Evolutionary conservation across 2,797 vertebrate genomes (phyloP), one percentile per base, ranked within the genome.

Genomic region (Molossus alvarezi): DNA sequence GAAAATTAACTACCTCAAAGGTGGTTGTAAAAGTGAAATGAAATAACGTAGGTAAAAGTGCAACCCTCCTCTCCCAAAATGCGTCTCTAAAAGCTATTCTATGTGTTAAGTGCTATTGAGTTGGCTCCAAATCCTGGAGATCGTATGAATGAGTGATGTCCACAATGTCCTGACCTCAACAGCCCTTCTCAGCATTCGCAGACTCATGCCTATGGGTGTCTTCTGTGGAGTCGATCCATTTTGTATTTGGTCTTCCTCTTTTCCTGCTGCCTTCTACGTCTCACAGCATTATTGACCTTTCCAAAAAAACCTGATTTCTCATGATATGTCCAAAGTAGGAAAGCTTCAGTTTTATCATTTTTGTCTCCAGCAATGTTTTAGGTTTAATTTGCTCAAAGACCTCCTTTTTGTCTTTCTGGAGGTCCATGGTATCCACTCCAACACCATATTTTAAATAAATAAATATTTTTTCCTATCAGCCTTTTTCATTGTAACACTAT

Each of bases 1-100:
- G 76, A 73, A 93, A 96, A 94, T 94, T 85, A 96, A 71, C 90
- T 97, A 96, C 92, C 95, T 95, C 95, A 20, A 95, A 96, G 37
- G 48, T 94, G 84, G 29, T 87, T 94, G 4, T 85, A 96, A 87
- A 60, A 96, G 92, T 94, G 88, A 97, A 96, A 96, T 91, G 94
- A 91, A 80, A 94, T 93, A 92, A 97, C 73, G 69, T 94, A 96
- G 93, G 75, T 93, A 67, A 73, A 95, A 97, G 84, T 88, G 62
- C 94, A 86, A 25, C 89, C 82, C 29, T 79, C 12, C 69, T 84
- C 37, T 14, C 41, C 79, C 67, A 92, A 94, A 97, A 91, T 95
- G 62, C 91, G 64, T 85, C 94, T 91, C 93, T 96, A 90, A 93
- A 92, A 91, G 48, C 64, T 93, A 90, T 65, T 29, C 67, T 64